These are phyloP conservation scores for Notiomystis cincta DNA, from an alignment of 2,113 vertebrate genomes.

Conservation along the genomic window DNA sequence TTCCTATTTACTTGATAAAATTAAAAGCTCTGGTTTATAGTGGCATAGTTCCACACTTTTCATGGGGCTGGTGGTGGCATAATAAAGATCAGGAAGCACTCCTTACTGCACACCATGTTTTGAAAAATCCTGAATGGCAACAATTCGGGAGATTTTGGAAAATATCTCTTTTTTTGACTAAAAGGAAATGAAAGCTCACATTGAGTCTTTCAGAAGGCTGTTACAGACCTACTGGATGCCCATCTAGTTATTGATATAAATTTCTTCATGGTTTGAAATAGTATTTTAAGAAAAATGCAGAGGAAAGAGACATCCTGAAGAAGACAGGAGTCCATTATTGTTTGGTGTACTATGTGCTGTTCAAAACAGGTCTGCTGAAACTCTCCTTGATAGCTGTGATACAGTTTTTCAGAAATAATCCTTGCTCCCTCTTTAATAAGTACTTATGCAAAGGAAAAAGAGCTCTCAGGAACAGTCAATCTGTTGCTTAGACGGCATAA, in stretches of 20 bases:
- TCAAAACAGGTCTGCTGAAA: neutral
- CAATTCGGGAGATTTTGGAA: neutral
- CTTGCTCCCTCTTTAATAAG: neutral
- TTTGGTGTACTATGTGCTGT: neutral
- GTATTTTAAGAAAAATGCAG: neutral
- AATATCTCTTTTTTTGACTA: neutral
- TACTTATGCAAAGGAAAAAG: neutral
- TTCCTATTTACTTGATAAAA: slow-evolving; percentile 13
- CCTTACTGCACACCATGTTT: neutral
- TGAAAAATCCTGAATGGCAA: neutral
- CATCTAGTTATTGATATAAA: neutral
- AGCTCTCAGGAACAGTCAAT: slow-evolving; percentile 9
- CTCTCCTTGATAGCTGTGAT: neutral
- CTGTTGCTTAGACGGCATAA: neutral
- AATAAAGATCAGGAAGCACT: neutral
- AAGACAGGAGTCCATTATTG: neutral
- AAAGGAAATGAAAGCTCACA: neutral
- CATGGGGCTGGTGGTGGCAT: neutral
- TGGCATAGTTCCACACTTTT: neutral
- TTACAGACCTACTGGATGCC: neutral
- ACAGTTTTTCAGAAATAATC: neutral
- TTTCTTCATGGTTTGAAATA: neutral
- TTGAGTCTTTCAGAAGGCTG: neutral
- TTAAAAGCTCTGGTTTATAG: neutral
- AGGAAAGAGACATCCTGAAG: neutral